Evolutionary conservation across 2,888 invertebrate species (phyloP).

Genomic region (Calephelis perditalis): DNA sequence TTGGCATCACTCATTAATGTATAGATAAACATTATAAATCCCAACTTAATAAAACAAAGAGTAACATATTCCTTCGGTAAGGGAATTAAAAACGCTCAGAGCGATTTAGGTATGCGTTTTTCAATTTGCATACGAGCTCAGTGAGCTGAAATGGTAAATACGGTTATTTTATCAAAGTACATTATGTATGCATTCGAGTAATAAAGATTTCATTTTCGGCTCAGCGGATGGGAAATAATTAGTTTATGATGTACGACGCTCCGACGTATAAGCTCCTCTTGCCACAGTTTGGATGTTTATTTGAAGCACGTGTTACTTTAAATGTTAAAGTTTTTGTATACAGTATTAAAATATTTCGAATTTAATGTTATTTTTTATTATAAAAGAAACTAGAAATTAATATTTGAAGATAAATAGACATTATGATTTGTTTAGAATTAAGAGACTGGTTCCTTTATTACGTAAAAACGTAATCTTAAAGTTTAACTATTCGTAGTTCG

Average conservation of each 20-base stretch:
- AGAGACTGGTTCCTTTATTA: too few relatives aligned
- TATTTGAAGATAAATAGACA: too few relatives aligned
- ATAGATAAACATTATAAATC: neutral
- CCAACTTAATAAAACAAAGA: conserved; percentile 12
- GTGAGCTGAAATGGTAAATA: conserved; percentile 13
- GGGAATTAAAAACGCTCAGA: conserved; percentile 8
- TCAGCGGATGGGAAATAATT: conserved; percentile 26
- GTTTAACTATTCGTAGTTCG: too few relatives aligned
- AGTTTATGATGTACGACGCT: conserved; percentile 20
- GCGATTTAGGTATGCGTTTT: conserved; percentile 12
- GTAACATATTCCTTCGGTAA: neutral
- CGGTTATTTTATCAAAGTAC: conserved; percentile 24
- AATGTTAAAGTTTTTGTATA: too few relatives aligned
- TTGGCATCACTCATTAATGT: too few relatives aligned
- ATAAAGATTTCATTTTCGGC: conserved; percentile 31
- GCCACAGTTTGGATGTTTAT: neutral
- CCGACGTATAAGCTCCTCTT: neutral
- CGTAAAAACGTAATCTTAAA: too few relatives aligned
- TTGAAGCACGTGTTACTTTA: neutral
- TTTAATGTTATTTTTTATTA: too few relatives aligned
- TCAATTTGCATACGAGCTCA: conserved; percentile 7
- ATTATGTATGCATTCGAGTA: conserved; percentile 26
- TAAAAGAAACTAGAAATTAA: too few relatives aligned
- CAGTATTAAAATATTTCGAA: too few relatives aligned
- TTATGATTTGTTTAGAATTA: too few relatives aligned